A percentile compares a stretch with the other conserved stretches of the same genome.
These are phyloP conservation scores for Ommatoiulus sabulosus DNA, from an alignment of 2,888 invertebrate genomes.

Conservation along the genomic window DNA sequence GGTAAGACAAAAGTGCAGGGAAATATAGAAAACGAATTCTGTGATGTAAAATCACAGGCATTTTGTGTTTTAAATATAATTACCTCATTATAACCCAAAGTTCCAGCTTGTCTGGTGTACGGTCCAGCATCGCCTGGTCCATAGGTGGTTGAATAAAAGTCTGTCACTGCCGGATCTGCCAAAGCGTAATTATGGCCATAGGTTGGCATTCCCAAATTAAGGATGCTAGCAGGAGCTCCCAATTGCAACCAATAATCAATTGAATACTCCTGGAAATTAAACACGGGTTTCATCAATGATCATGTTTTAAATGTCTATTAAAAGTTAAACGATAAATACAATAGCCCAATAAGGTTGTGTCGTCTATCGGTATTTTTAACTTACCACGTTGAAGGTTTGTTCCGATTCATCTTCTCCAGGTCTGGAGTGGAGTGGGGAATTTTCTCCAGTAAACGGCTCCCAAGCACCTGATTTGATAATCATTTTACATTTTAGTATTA, in stretches of 20 bases:
- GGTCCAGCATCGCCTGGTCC: conserved; percentile 75
- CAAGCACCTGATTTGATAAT: conserved; percentile 60
- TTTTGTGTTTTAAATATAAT: background rate
- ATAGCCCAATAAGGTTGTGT: background rate
- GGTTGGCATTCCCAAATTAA: conserved; percentile 78
- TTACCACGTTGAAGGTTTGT: conserved; percentile 56
- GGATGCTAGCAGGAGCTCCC: conserved; percentile 74
- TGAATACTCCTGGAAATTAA: conserved; percentile 65
- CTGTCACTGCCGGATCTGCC: conserved; percentile 67
- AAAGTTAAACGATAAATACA: no score
- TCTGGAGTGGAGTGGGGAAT: conserved; percentile 64
- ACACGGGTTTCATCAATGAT: background rate
- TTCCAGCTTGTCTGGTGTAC: conserved; percentile 75
- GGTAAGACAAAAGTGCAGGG: background rate
- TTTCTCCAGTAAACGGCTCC: conserved; percentile 64
- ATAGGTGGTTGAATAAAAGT: conserved; percentile 72
- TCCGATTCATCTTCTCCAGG: conserved; percentile 62
- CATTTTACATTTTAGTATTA: background rate
- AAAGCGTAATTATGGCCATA: conserved; percentile 80
- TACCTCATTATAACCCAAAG: conserved; percentile 81
- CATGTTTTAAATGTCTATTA: conserved; percentile 13
- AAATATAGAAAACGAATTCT: background rate
- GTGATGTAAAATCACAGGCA: background rate
- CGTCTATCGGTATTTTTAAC: background rate
- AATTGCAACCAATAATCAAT: conserved; percentile 72